Percentiles rank a stretch among this genome's conserved stretches.
phyloP scores from a whole-genome alignment of 2,888 invertebrate genomes.

The Drepanosiphum platanoidis region DNA sequence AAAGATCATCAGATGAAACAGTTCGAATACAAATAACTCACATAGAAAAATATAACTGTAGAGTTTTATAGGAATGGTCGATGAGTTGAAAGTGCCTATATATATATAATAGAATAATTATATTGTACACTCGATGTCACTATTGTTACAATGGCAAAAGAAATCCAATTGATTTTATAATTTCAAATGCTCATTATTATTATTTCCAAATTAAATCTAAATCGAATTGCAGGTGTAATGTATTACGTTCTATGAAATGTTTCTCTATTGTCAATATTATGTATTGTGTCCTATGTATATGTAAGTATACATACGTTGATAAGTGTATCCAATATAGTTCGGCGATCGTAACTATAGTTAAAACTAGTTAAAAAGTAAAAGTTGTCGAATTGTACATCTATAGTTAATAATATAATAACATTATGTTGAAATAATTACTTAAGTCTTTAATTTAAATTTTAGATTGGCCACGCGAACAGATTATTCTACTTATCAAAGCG shows the following conservation, averaged over 20 bases:
- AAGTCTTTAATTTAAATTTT: neutral
- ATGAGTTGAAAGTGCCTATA: conserved; percentile 15
- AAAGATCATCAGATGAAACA: neutral
- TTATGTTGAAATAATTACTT: neutral
- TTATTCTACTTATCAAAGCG: neutral
- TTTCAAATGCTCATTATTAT: neutral
- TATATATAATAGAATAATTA: neutral
- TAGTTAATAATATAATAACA: neutral
- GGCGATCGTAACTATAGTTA: neutral
- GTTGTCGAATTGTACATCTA: conserved; percentile 3
- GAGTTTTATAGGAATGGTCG: neutral
- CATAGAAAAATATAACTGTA: neutral
- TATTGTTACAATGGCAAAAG: neutral
- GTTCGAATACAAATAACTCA: neutral
- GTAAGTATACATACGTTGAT: neutral
- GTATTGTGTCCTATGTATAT: neutral
- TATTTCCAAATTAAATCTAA: neutral
- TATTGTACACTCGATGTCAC: neutral
- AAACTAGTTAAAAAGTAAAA: conserved; percentile 19
- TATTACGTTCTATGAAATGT: neutral
- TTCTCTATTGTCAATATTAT: conserved; percentile 24
- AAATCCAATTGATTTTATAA: neutral
- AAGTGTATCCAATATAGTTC: neutral
- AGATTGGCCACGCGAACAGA: neutral
- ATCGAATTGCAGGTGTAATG: conserved; percentile 6